Conservation (phyloP, 2,113 vertebrate species). For the Cottus gobio region DNA sequence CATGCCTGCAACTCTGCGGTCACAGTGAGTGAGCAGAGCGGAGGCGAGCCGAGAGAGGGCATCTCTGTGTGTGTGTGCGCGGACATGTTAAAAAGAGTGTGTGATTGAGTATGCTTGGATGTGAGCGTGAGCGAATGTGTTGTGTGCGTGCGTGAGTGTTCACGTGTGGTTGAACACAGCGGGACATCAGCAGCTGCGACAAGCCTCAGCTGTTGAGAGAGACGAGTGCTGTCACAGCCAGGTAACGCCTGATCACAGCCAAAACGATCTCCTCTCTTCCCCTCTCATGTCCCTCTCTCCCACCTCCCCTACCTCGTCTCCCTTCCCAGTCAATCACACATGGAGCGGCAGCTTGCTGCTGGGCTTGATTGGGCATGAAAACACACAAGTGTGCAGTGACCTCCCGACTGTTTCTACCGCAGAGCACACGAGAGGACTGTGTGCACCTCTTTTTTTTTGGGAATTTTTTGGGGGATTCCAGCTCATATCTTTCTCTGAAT, state of each 20-base stretch:
- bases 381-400: conserved; percentile 63
- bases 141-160: conserved; percentile 24
- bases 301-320: conserved; percentile 6
- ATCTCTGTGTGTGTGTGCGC: conserved; percentile 43
- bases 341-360: conserved; percentile 55
- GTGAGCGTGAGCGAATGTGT: not conserved
- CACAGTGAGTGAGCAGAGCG: conserved; percentile 48
- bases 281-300: conserved; percentile 44
- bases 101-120: not conserved
- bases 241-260: conserved; percentile 75
- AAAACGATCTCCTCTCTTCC: conserved; percentile 49
- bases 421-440: conserved; percentile 12
- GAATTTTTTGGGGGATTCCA: conserved; percentile 12
- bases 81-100: conserved; percentile 1
- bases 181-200: conserved; percentile 74
- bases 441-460: conserved; percentile 8
- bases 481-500: conserved; percentile 35
- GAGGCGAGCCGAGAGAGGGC: conserved; percentile 36
- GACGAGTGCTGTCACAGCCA: conserved; percentile 74
- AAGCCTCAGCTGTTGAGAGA: conserved; percentile 78
- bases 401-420: conserved; percentile 44
- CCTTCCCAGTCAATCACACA: conserved; percentile 59
- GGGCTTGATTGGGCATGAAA: conserved; percentile 77
- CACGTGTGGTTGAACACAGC: conserved; percentile 68
- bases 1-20: conserved; percentile 44